Evolutionary conservation across 2,113 vertebrate genomes (phyloP), one percentile per base, ranked within the genome.

Genomic region (Archocentrus centrarchus): DNA sequence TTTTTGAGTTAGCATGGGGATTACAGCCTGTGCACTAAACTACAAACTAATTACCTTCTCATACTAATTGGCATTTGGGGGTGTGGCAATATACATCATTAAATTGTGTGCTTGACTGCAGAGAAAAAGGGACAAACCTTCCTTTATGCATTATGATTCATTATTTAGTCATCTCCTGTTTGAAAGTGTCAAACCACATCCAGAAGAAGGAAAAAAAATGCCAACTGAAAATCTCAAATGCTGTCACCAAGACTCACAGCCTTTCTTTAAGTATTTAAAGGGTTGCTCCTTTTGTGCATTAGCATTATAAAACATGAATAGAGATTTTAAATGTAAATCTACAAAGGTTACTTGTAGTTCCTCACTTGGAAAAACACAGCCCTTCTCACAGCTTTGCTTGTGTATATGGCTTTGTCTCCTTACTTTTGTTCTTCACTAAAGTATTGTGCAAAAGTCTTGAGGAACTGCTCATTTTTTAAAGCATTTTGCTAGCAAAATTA

Each of bases 11-110:
- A 35, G 50, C 13, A 57, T 70, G 18, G 5, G 1, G 20, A 81
- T 47, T 41, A 27, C 50, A n/a, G 35, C 41, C 41, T 41, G n/a
- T 58, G 41, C 85, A 80, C 50, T 61, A 24, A 75, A 60, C n/a
- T 64, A 32, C 55, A 73, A 86, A 64, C 53, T 22, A 86, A 86
- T 79, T 70, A 57, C 63, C 61, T 59, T 62, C 47, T 62, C 18
- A 32, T 11, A 61, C 58, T 86, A 75, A 79, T 75, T 66, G 17
- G 5, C 35, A 50, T 76, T 75, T 37, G 20, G 15, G 7, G 53
- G 53, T 57, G 60, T 41, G 35, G 11, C 18, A 24, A 59, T 79
- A 30, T 22, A 37, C 47, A 47, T 7, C 3, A 44, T 59, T 58
- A 59, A 50, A 86, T 17, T 63, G 6, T 68, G 4, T 59, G 61